phyloP scores from a whole-genome alignment of 2,113 vertebrate species.

The Electrona antarctica region DNA sequence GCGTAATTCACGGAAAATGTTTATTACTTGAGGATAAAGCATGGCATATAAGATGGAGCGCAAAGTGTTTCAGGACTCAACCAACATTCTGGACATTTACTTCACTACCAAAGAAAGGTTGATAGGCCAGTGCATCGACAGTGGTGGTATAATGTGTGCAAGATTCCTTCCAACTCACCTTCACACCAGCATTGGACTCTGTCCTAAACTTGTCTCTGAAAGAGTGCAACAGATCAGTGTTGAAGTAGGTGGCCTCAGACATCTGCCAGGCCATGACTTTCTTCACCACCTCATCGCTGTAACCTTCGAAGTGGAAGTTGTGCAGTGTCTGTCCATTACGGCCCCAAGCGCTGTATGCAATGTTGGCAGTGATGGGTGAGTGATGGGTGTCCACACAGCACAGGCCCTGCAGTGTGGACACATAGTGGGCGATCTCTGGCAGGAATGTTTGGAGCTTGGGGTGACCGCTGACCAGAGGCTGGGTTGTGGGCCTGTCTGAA shows the following conservation, averaged over 20 bases:
- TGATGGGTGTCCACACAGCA: slow-evolving; percentile 75
- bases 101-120: background rate
- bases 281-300: slow-evolving; percentile 65
- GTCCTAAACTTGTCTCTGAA: slow-evolving; percentile 71
- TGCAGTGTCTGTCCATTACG: slow-evolving; percentile 56
- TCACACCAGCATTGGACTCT: slow-evolving; percentile 60
- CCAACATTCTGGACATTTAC: too few species aligned
- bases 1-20: too few species aligned
- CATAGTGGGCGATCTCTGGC: slow-evolving; percentile 68
- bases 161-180: slow-evolving; percentile 61
- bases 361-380: slow-evolving; percentile 35
- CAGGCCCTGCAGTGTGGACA: slow-evolving; percentile 66
- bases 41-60: too few species aligned
- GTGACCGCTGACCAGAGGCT: slow-evolving; percentile 62
- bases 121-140: background rate
- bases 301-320: slow-evolving; percentile 78
- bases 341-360: slow-evolving; percentile 71
- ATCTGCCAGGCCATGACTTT: slow-evolving; percentile 75
- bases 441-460: slow-evolving; percentile 68
- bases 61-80: background rate
- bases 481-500: slow-evolving; percentile 46
- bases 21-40: too few species aligned
- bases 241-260: slow-evolving; percentile 70
- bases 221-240: slow-evolving; percentile 74
- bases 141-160: too few species aligned